Percentiles rank a stretch among this genome's conserved stretches.
Evolutionary conservation across 1,140 invertebrate genomes (phyloP).

Genomic region (Stegodyphus dumicola): DNA sequence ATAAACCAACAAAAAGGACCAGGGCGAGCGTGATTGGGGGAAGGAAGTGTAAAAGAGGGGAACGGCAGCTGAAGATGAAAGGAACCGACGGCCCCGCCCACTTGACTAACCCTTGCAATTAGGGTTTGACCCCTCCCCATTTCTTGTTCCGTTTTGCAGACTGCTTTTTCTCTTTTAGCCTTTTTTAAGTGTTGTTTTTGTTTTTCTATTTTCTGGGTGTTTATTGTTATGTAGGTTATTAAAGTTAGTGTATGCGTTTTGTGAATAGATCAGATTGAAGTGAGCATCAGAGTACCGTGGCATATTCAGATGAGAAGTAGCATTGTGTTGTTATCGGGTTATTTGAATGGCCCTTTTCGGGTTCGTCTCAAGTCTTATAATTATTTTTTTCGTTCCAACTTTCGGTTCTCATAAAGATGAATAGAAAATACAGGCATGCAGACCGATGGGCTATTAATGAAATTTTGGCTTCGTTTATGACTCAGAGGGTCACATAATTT

Average conservation of each 20-base stretch:
- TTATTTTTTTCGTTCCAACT: too few species aligned
- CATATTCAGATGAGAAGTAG: too few species aligned
- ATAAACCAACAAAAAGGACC: conserved; percentile 26
- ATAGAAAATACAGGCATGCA: too few species aligned
- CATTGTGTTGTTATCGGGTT: not conserved
- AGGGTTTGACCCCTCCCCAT: conserved; percentile 55
- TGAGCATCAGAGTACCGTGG: too few species aligned
- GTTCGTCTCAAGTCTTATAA: not conserved
- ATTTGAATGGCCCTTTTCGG: not conserved
- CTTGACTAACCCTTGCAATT: conserved; percentile 60
- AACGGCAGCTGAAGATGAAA: conserved; percentile 18
- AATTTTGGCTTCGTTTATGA: too few species aligned
- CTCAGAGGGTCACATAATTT: too few species aligned
- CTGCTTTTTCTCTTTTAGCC: conserved; percentile 14
- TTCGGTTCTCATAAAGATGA: too few species aligned
- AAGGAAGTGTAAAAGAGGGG: conserved; percentile 3
- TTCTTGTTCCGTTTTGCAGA: conserved; percentile 39
- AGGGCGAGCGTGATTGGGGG: conserved; percentile 17
- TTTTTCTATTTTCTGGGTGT: conserved; percentile 27
- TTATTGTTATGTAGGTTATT: conserved; percentile 51
- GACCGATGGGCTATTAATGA: too few species aligned
- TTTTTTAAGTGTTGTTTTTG: not conserved
- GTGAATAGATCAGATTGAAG: conserved; percentile 14
- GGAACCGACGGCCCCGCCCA: conserved; percentile 52
- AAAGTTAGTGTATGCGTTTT: conserved; percentile 16